Evolutionary conservation across 2,888 invertebrate genomes (phyloP), one percentile per base, ranked within the genome.

Genomic region (Hyppa rectilinea): DNA sequence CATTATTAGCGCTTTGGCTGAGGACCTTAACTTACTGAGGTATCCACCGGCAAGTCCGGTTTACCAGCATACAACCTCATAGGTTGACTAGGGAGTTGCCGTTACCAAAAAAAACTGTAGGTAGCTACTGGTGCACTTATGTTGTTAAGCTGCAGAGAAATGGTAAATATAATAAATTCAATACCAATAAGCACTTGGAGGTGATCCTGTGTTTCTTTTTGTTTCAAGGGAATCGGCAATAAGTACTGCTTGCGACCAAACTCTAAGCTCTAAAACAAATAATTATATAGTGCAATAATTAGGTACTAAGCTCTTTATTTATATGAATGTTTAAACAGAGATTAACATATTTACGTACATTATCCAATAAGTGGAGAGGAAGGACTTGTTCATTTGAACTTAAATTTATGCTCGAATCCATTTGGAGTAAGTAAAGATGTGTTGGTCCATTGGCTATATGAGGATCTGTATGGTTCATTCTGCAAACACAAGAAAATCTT

Each of bases 301-400:
- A n/a, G n/a, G n/a, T n/a, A 29, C 3, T 38, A 23, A 20, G 26
- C 36, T 29, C n/a, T 29, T 12, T 17, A 29, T 26, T 7, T n/a
- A 23, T 10, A 14, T 26, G 12, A 20, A 10, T 60, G 9, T 36
- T 20, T 26, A 17, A 2, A 29, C 0, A 31, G 6, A 47, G 9
- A 52, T 17, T 47, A 50, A 66, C 26, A 34, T 64, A 80, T 76
- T 80, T 80, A 85, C 87, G 80, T 82, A 88, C 88, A 82, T 81
- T 90, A 87, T 82, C 90, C 86, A 86, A 91, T 78, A 84, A 91
- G 89, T 81, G 94, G 87, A 82, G 91, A 89, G 86, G 92, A 87
- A 90, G 92, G 5, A 78, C 75, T 74, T 87, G 83, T 88, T 91
- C 83, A 67, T 62, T 62, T 29, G 74, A 73, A 34, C 71, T 71